phyloP scores from a whole-genome alignment of 2,113 vertebrate genomes.

The Paradoxurus hermaphroditus region DNA sequence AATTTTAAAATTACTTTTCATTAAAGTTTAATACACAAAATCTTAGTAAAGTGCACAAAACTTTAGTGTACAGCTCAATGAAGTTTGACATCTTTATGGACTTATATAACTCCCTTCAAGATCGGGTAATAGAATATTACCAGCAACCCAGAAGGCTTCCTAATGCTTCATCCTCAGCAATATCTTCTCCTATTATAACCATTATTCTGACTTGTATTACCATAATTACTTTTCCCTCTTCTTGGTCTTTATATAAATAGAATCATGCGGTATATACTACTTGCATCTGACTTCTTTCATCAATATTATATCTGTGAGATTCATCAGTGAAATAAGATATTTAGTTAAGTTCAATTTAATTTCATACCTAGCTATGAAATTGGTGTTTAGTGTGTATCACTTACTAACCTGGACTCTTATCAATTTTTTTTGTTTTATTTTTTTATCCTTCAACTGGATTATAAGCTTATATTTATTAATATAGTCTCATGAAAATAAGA shows the following conservation, averaged over 20 bases:
- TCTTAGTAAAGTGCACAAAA: neutral
- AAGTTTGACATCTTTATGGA: neutral
- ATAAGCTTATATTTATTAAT: neutral
- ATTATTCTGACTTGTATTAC: neutral
- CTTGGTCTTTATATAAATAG: neutral
- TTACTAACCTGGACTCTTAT: neutral
- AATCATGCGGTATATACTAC: neutral
- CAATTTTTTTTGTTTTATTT: neutral
- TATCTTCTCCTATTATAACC: neutral
- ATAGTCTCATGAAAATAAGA: neutral
- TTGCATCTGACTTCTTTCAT: neutral
- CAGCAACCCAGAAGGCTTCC: neutral
- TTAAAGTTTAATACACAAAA: neutral
- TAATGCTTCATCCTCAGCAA: neutral
- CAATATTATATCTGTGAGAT: neutral
- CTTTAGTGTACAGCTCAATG: neutral
- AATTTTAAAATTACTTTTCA: conserved; percentile 2
- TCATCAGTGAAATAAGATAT: neutral
- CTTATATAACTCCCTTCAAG: neutral
- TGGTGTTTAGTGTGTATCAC: neutral
- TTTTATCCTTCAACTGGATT: conserved; percentile 1
- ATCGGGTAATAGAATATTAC: neutral
- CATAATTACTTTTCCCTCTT: neutral
- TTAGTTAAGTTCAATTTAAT: neutral
- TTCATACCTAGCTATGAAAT: neutral